Evolutionary conservation across 64 coral and sea anemone species (phyloP), one percentile per base, ranked within the genome.

Genomic region (Porites lutea): DNA sequence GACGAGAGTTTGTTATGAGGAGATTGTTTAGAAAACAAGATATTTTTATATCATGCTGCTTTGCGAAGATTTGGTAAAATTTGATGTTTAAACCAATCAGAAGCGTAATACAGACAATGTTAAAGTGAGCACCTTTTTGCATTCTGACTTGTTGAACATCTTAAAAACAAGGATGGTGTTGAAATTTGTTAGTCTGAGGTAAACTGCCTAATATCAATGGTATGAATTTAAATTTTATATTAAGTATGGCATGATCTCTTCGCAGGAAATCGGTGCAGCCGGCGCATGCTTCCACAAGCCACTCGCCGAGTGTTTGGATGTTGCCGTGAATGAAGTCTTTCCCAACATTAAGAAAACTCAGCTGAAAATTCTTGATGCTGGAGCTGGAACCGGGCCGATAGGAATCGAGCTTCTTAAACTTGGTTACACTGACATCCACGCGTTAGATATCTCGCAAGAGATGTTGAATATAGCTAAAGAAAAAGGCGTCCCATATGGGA

Each of bases 361-460:
- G 18, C 62, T 57, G 54, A 57, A 57, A 57, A 79, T 91, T 14
- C 61, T 91, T 13, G 89, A 83, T 68, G 79, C 64, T 74, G 90
- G 90, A 18, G 90, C 90, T 14, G 90, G 90, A 8, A 92, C 90
- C 59, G 90, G 90, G 5, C 13, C 63, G 20, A 43, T 75, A 4
- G 79, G 51, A 58, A 62, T 14, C 4, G 18, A 64, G 5, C 53
- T 92, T 27, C 69, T 85, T 37, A 46, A 62, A 46, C 79, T 82
- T 61, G 90, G 90, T 27, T 92, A 84, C 65, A 58, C 67, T 49
- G 59, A 84, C 27, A 53, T 92, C 8, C 59, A 92, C 19, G 90
- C 61, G 5, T 70, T 91, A n/a, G 89, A 91, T 61, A 63, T 59
- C 54, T 83, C 62, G 37, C 37, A 57, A 57, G 54, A 57, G 48